A percentile compares a stretch with the other conserved stretches of the same genome.
These are phyloP conservation scores for Tyto alba DNA, from an alignment of 2,113 vertebrate genomes.

Conservation along the genomic window DNA sequence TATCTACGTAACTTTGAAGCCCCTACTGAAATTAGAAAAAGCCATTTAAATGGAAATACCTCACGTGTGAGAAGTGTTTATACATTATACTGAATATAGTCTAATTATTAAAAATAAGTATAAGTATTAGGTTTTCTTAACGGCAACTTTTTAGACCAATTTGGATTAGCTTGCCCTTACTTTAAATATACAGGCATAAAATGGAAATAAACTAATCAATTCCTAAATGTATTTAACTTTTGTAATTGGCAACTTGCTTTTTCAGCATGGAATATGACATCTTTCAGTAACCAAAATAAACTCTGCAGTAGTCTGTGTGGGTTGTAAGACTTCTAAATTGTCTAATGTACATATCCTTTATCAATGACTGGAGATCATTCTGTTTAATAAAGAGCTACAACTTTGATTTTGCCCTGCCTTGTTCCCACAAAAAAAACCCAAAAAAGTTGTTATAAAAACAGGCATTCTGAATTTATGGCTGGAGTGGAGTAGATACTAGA, in stretches of 20 bases:
- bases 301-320: not conserved
- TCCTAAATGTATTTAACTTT: not conserved
- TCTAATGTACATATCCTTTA: not conserved
- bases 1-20: not conserved
- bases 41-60: not conserved
- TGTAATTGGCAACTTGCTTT: not conserved
- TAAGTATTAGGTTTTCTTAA: not conserved
- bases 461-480: not conserved
- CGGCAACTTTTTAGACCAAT: not conserved
- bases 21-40: not conserved
- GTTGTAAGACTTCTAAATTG: not conserved
- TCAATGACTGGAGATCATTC: not conserved
- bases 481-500: not conserved
- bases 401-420: not conserved
- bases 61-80: not conserved
- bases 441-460: not conserved
- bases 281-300: not conserved
- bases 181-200: not conserved
- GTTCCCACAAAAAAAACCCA: not conserved
- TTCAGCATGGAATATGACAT: not conserved
- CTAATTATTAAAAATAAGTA: not conserved
- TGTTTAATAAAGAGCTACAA: not conserved
- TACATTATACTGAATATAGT: not conserved
- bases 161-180: not conserved
- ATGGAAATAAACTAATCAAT: not conserved